Base-by-base conservation (phyloP, 2,888 invertebrate species). In the Oscheius sp. region DNA sequence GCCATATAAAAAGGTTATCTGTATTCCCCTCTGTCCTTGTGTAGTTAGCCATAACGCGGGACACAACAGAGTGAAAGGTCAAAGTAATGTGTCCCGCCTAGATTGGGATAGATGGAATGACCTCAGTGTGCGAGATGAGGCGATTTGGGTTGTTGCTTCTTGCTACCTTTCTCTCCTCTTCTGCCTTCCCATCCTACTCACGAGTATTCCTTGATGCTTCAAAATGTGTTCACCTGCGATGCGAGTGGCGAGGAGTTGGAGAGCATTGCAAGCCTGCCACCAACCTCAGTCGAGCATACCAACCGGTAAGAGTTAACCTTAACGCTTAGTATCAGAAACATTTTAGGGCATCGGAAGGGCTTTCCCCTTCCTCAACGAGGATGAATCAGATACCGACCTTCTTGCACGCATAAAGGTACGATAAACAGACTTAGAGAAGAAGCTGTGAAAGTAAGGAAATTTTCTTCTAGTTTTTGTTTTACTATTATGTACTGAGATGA, bases 241-340 rank as follows among this genome's bases (percentile, higher is more conserved):
- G 69, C 69, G 37, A 69, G 53, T 69, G 69, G 69, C 20, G 69
- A 29, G 63, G 50, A 50, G 20, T 17, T n/a, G 69, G 69, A 52
- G 45, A 69, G 53, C 63, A 52, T 52, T 69, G 69, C 20, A 69
- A 53, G 33, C 42, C 37, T 29, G 34, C 42, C 53, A 8, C 8
- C 52, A 52, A 27, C 27, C 52, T 52, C 52, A 20, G 52, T 27
- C 23, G 25, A 52, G 52, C 52, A 52, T 52, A 52, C 52, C 12
- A 52, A 52, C 52, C 23, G 52, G 27, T 52, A 29, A 52, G 52
- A 52, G 52, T 29, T 27, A 6, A 23, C 10, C 10, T 52, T 52
- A 6, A 52, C 52, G 5, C 25, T 8, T 52, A 23, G 25, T 29
- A 52, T 52, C 29, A 52, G n/a, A n/a, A n/a, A n/a, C n/a, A n/a